Evolutionary conservation across 2,888 invertebrate genomes (phyloP), one percentile per base, ranked within the genome.

Genomic region (Chrysolina americana): DNA sequence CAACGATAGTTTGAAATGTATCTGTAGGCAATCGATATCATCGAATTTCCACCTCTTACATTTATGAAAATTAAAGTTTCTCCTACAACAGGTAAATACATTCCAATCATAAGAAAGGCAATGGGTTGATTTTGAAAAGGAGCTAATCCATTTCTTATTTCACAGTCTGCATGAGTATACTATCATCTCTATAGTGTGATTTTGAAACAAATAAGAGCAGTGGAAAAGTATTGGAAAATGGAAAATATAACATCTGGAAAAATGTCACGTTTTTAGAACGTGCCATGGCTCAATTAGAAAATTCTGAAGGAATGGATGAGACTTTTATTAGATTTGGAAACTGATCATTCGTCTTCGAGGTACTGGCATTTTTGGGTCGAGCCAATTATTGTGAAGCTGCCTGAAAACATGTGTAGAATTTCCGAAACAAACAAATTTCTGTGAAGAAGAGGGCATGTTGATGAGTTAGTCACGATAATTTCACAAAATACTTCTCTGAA

Each of bases 201-300:
- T 47, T 63, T 47, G 36, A 68, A 65, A 75, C 65, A 65, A 66
- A 63, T 62, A 17, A 70, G 68, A 68, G 50, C 68, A 23, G 59
- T 41, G 68, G n/a, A 21, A 17, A 59, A 23, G 28, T 63, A 73
- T 73, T 66, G 70, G 65, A 68, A 68, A 70, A 59, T 69, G 65
- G 48, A 21, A 65, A 68, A 28, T 28, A 28, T 36, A 44, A 65
- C 48, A 68, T 68, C 59, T 48, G 44, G 44, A 50, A 15, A 65
- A 70, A 72, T 71, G 71, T 75, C 75, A 75, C 75, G 75, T 75
- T 65, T 65, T 47, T 9, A 59, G 71, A 53, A 53, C 53, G 53
- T 65, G 59, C 70, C 69, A 66, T 62, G 48, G 59, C 62, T 59
- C 48, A 59, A 71, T 71, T 65, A 65, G 53, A 41, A 23, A 15